phyloP scores from a whole-genome alignment of 2,888 invertebrate species.

The Limenitis camilla region DNA sequence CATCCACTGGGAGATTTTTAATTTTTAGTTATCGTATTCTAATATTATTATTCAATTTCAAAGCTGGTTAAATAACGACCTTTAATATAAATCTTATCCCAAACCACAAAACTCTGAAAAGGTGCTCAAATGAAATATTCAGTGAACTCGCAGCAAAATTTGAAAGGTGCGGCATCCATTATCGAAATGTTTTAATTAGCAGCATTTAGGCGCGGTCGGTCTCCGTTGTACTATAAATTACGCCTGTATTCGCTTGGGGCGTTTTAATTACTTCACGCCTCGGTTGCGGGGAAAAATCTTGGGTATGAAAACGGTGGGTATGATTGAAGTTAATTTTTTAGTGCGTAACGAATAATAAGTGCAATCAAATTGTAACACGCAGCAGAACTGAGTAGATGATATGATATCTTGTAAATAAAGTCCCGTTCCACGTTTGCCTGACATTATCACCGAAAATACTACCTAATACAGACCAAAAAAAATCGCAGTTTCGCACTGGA shows the following conservation, averaged over 20 bases:
- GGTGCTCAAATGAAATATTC: constrained; percentile 13
- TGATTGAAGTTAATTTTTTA: background rate
- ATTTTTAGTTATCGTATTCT: no score
- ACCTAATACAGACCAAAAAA: constrained; percentile 26
- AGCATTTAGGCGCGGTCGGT: constrained; percentile 37
- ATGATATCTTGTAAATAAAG: no score
- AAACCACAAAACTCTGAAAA: constrained; percentile 3
- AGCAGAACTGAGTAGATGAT: no score
- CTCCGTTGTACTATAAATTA: constrained; percentile 45
- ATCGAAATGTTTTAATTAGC: constrained; percentile 52
- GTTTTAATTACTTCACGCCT: constrained; percentile 32
- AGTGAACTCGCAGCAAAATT: constrained; percentile 22
- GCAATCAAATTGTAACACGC: no score
- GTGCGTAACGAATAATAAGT: no score
- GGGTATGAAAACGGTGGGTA: background rate
- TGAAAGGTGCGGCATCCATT: constrained; percentile 34
- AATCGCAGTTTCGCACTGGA: no score
- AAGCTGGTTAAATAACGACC: background rate
- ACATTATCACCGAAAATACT: constrained; percentile 9
- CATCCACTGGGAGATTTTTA: no score
- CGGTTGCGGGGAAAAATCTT: constrained; percentile 20
- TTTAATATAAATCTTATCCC: constrained; percentile 2
- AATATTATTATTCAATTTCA: background rate
- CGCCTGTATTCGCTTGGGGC: constrained; percentile 29
- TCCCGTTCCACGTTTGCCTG: no score